A percentile compares a stretch with the other conserved stretches of the same genome.
Evolutionary conservation across 2,113 vertebrate genomes (phyloP).

Genomic region (Tor tambroides): DNA sequence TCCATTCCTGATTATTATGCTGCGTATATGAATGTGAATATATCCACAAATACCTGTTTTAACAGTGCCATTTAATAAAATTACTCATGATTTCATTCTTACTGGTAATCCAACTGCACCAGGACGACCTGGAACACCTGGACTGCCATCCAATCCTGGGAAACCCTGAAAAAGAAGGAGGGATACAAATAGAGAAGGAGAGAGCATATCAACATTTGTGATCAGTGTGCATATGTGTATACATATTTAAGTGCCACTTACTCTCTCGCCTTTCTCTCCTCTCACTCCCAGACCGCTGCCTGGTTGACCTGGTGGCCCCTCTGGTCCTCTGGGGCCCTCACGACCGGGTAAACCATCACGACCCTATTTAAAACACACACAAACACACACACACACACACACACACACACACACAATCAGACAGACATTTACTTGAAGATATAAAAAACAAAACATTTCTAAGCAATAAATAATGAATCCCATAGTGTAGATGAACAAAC

Average conservation of each 20-base stretch:
- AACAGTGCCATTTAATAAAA: neutral
- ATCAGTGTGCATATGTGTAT: neutral
- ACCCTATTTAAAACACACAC: slow-evolving; percentile 74
- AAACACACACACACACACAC: slow-evolving; percentile 7
- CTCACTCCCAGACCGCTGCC: slow-evolving; percentile 66
- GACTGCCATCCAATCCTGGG: slow-evolving; percentile 83
- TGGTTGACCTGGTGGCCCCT: slow-evolving; percentile 81
- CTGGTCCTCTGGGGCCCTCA: slow-evolving; percentile 78
- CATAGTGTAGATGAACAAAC: neutral
- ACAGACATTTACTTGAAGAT: slow-evolving; percentile 25
- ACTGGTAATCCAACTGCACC: slow-evolving; percentile 83
- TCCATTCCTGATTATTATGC: neutral
- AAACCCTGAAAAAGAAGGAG: slow-evolving; percentile 77
- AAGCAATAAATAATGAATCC: neutral
- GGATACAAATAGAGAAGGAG: neutral
- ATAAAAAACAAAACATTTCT: no score
- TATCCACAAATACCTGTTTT: neutral
- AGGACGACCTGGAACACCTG: slow-evolving; percentile 83
- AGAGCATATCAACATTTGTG: neutral
- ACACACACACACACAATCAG: neutral
- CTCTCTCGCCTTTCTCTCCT: slow-evolving; percentile 90
- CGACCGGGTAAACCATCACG: slow-evolving; percentile 84
- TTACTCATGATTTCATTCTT: slow-evolving; percentile 62
- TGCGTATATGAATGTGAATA: neutral
- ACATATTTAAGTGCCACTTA: slow-evolving; percentile 60